Base-by-base conservation (phyloP, 2,888 invertebrate species). In the Spatulosminthurus flaviceps region DNA sequence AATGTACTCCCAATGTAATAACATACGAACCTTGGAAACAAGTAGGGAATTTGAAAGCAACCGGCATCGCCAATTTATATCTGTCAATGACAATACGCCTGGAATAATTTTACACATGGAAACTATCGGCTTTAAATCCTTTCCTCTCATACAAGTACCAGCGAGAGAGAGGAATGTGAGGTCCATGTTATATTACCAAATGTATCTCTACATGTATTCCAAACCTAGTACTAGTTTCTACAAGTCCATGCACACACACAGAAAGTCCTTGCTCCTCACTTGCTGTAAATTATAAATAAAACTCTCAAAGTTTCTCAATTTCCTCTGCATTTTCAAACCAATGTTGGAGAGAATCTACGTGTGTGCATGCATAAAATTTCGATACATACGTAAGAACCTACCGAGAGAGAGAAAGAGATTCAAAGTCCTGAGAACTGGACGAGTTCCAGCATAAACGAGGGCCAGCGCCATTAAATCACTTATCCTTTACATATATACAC, bases 31-130 rank as follows among this genome's bases (percentile, higher is more conserved):
- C 41, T n/a, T 4, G 51, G 51, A 51, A 51, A 51, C 51, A 75
- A 75, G 60, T 75, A 75, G 75, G 75, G 34, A 75, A 75, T 75
- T 75, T 75, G 75, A 51, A 75, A 60, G 75, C 75, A 64, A 34
- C 60, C 19, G 28, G 75, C 75, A 75, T 75, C 29, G 28, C 64
- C 75, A 75, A 75, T 75, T 75, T 61, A 75, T 75, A 75, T 75
- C 75, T 75, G 75, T 75, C 75, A 75, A 64, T 75, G 75, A 60
- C 61, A 75, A 75, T 74, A 29, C 64, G 34, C 64, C 51, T 70
- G 41, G 70, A 70, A 70, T 70, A 70, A 70, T 70, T 70, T 70
- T 41, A 70, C 70, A 41, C 28, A 26, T 41, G 70, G 70, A 51
- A 51, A 51, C 51, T 51, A 51, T 51, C n/a, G 51, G 51, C 16